Conservation (phyloP, 2,113 vertebrate species). For the Tachysurus vachellii region DNA sequence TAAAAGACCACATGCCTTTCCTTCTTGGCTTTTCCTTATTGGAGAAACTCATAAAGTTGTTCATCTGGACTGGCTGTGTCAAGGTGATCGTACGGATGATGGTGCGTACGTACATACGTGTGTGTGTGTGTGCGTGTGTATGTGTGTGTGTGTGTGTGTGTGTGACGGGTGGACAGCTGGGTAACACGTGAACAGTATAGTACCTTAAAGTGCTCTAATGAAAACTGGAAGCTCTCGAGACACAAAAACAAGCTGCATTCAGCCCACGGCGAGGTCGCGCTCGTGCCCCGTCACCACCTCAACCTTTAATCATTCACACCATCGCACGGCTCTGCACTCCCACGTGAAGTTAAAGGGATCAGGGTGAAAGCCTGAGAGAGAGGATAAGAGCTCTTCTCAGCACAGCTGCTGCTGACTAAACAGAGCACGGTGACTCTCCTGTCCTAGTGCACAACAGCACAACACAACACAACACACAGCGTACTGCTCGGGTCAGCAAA, state of each 20-base stretch:
- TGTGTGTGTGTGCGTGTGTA: too few relatives aligned
- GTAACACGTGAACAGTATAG: slow-evolving; percentile 63
- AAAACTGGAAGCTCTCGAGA: slow-evolving; percentile 65
- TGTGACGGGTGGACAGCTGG: slow-evolving; percentile 62
- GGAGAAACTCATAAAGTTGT: neutral
- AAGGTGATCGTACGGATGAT: neutral
- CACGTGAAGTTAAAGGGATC: slow-evolving; percentile 16
- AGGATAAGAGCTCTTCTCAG: slow-evolving; percentile 5
- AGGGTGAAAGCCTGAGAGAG: slow-evolving; percentile 3
- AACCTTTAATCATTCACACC: slow-evolving; percentile 61
- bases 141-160: neutral
- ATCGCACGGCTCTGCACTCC: slow-evolving; percentile 39
- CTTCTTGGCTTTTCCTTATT: too few relatives aligned
- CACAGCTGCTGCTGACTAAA: slow-evolving; percentile 16
- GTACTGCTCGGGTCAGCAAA: neutral
- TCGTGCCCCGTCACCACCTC: slow-evolving; percentile 23
- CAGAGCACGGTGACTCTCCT: neutral
- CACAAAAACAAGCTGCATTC: slow-evolving; percentile 44
- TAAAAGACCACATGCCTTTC: too few relatives aligned
- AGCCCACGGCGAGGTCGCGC: slow-evolving; percentile 30
- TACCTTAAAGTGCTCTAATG: slow-evolving; percentile 59
- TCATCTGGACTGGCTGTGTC: neutral
- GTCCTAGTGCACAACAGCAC: neutral
- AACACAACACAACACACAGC: neutral
- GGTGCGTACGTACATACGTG: neutral